phyloP scores from a whole-genome alignment of 2,888 invertebrate genomes.

The Arge pagana region DNA sequence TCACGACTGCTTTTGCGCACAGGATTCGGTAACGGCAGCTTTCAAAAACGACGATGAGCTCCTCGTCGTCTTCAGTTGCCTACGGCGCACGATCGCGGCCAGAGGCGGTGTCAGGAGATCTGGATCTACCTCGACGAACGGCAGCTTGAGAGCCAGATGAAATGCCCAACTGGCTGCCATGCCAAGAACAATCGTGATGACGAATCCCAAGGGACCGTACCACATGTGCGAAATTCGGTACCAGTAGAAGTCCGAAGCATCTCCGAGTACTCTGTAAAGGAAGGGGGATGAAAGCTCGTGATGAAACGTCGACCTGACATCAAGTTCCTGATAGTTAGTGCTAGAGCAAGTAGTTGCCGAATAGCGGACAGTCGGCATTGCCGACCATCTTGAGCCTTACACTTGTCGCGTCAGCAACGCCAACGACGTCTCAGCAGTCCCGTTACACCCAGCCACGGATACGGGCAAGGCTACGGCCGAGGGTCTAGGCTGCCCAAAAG shows the following conservation, averaged over 20 bases:
- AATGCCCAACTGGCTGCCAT: slow-evolving; percentile 59
- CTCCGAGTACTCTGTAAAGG: slow-evolving; percentile 23
- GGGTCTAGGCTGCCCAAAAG: slow-evolving; percentile 43
- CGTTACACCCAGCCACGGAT: slow-evolving; percentile 36
- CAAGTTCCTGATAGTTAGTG: too few relatives aligned
- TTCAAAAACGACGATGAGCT: too few relatives aligned
- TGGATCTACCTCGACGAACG: slow-evolving; percentile 59
- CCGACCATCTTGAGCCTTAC: too few relatives aligned
- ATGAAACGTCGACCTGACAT: too few relatives aligned
- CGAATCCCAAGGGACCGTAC: slow-evolving; percentile 66
- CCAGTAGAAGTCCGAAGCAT: slow-evolving; percentile 63
- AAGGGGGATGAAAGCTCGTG: neutral
- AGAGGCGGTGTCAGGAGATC: slow-evolving; percentile 65
- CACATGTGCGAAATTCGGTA: slow-evolving; percentile 76
- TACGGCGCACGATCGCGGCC: slow-evolving; percentile 59
- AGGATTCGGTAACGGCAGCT: too few relatives aligned
- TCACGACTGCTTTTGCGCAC: too few relatives aligned
- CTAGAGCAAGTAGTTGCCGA: too few relatives aligned
- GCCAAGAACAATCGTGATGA: slow-evolving; percentile 61
- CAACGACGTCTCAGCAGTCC: slow-evolving; percentile 23
- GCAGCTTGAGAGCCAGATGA: slow-evolving; percentile 45
- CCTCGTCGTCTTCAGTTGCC: too few relatives aligned
- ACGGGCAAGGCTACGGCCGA: slow-evolving; percentile 32
- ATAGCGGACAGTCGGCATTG: too few relatives aligned
- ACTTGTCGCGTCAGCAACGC: slow-evolving; percentile 16